Conservation (phyloP, 1,140 invertebrate species). For the Apis florea region DNA sequence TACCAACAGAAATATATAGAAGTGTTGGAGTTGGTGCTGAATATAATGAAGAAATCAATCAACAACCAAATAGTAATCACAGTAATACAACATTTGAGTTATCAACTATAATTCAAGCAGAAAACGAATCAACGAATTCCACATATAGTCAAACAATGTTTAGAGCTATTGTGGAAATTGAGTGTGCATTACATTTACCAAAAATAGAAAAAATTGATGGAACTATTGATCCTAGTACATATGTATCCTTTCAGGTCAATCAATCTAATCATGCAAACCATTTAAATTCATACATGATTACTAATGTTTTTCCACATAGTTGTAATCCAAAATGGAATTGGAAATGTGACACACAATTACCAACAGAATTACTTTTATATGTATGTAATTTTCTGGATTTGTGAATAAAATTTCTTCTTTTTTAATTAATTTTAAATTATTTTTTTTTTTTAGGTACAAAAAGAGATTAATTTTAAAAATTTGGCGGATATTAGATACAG, state of each 20-base stretch:
- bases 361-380: slow-evolving; percentile 81
- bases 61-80: slow-evolving; percentile 29
- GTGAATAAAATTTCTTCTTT: not conserved
- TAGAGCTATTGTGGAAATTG: slow-evolving; percentile 80
- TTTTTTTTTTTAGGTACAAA: slow-evolving; percentile 79
- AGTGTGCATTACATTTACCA: slow-evolving; percentile 82
- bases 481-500: slow-evolving; percentile 81
- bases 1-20: slow-evolving; percentile 73
- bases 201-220: slow-evolving; percentile 75
- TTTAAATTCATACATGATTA: slow-evolving; percentile 76
- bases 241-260: slow-evolving; percentile 82
- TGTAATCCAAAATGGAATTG: slow-evolving; percentile 82
- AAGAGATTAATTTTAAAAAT: slow-evolving; percentile 83
- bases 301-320: slow-evolving; percentile 79
- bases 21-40: slow-evolving; percentile 78
- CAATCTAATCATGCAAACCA: slow-evolving; percentile 70
- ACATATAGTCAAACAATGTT: slow-evolving; percentile 57
- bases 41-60: slow-evolving; percentile 67
- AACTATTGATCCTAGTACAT: slow-evolving; percentile 81
- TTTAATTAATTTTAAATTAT: slow-evolving; percentile 33
- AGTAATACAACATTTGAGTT: slow-evolving; percentile 39
- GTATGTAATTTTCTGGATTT: slow-evolving; percentile 68
- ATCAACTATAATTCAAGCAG: not conserved
- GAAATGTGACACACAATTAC: slow-evolving; percentile 80
- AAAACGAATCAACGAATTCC: slow-evolving; percentile 21